These are phyloP conservation scores for Drosophila pseudoananassae DNA, from an alignment of 1,140 invertebrate genomes.

Conservation along the genomic window DNA sequence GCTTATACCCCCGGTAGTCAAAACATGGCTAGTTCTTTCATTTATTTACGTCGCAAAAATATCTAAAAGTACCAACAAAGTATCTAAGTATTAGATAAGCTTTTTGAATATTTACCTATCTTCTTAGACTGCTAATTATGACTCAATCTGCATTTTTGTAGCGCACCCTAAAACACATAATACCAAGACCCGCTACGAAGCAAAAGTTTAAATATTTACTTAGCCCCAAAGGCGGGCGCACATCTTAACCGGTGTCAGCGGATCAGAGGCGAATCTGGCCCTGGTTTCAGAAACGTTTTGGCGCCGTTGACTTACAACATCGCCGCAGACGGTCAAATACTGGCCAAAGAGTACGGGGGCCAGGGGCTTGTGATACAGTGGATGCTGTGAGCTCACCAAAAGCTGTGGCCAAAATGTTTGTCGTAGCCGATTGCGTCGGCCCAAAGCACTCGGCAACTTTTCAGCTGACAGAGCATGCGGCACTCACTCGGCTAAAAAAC, in stretches of 20 bases:
- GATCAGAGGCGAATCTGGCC: slow-evolving; percentile 27
- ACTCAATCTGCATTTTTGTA: not conserved
- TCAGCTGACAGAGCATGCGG: slow-evolving; percentile 21
- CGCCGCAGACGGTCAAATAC: slow-evolving; percentile 4
- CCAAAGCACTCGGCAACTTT: slow-evolving; percentile 47
- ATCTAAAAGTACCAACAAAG: no score
- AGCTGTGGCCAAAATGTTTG: slow-evolving; percentile 47
- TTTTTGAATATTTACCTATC: not conserved
- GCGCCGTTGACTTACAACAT: slow-evolving; percentile 42
- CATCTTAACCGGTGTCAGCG: slow-evolving; percentile 25
- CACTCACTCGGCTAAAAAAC: slow-evolving; percentile 15
- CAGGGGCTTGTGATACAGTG: slow-evolving; percentile 5
- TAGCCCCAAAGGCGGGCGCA: slow-evolving; percentile 19
- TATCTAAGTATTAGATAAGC: not conserved
- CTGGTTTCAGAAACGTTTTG: slow-evolving; percentile 39
- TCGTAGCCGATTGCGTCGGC: slow-evolving; percentile 43
- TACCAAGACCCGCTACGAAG: slow-evolving; percentile 2
- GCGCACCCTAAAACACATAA: slow-evolving; percentile 16
- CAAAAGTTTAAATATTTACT: slow-evolving; percentile 61
- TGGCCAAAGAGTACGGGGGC: not conserved
- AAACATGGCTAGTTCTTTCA: no score
- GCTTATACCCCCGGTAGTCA: not conserved
- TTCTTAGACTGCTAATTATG: not conserved
- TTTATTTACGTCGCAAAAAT: no score
- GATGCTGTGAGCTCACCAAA: slow-evolving; percentile 39